Evolutionary conservation across 2,888 invertebrate species (phyloP), one percentile per base, ranked within the genome.

Genomic region (Muschampia plurimacula): DNA sequence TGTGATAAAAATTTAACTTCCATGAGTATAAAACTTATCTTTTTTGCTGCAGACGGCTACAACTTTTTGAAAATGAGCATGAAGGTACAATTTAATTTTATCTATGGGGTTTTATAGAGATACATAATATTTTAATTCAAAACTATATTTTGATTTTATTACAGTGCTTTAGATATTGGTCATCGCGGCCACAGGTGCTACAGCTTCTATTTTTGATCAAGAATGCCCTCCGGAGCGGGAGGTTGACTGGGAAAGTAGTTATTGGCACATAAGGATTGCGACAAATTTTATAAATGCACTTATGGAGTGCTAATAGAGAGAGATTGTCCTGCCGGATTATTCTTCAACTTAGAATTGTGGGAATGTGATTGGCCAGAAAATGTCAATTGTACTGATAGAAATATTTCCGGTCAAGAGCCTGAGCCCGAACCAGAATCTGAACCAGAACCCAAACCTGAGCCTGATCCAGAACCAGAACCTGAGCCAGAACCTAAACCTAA

Each of bases 271-370:
- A 91, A 88, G 0, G 91, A 95, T 68, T 97, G 96, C 81, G 89
- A 95, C 72, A 96, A 95, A 81, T 97, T 96, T 84, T 92, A 96
- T 70, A 96, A 96, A 81, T 97, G 96, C 81, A 96, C 96, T 86
- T 95, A 95, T 76, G 96, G 96, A 4, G 78, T 90, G 0, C 96
- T 95, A 0, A 84, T 96, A 32, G 96, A 95, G 78, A 95, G 95
- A 80, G 81, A 82, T 0, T 97, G 96, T 78, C 95, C 95, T 0
- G 78, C 84, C 0, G 94, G 93, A 13, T 88, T 96, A 0, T 89
- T 94, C 63, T 97, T 96, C 85, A 95, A 96, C 70, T 84, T 94
- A 6, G 88, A 92, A 13, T 91, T 84, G 13, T 84, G 83, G 83
- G 91, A 94, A 77, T 96, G 97, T 77, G 96, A 96, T 83, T 96